A percentile compares a stretch with the other conserved stretches of the same genome.
Conservation (phyloP, 2,797 vertebrate species). For the Sebastes diaconus region DNA sequence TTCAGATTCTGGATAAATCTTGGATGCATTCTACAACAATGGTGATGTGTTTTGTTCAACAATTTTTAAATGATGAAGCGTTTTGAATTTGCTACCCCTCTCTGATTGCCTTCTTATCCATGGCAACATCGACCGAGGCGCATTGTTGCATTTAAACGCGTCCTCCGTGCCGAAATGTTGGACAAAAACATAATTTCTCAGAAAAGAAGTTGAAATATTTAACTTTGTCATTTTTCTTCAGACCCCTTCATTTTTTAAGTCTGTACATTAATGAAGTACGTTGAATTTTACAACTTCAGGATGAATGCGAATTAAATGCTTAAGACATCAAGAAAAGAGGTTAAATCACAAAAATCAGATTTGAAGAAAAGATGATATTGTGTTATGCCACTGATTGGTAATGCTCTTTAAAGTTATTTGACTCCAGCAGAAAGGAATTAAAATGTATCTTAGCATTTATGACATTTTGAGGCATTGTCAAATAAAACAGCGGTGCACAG, state of each 20-base stretch:
- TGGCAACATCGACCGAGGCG: neutral
- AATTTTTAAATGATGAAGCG: neutral
- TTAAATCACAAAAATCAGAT: neutral
- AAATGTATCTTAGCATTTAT: neutral
- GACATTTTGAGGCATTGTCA: conserved; percentile 4
- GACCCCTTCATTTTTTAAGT: neutral
- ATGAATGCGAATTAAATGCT: neutral
- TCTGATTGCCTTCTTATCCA: neutral
- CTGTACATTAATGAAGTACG: neutral
- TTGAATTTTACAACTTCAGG: neutral
- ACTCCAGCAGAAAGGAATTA: neutral
- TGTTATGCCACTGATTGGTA: neutral
- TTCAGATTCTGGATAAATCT: neutral
- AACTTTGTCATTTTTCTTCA: neutral
- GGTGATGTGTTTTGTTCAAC: neutral
- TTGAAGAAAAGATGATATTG: neutral
- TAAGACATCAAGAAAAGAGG: neutral
- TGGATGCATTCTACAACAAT: neutral
- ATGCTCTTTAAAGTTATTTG: neutral
- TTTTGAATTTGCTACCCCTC: neutral
- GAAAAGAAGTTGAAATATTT: neutral
- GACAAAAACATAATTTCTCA: neutral
- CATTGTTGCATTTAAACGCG: neutral
- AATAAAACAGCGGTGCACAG: neutral
- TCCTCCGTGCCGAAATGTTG: neutral